Evolutionary conservation across 2,888 invertebrate species (phyloP), one percentile per base, ranked within the genome.

Genomic region (Tubulanus polymorphus): DNA sequence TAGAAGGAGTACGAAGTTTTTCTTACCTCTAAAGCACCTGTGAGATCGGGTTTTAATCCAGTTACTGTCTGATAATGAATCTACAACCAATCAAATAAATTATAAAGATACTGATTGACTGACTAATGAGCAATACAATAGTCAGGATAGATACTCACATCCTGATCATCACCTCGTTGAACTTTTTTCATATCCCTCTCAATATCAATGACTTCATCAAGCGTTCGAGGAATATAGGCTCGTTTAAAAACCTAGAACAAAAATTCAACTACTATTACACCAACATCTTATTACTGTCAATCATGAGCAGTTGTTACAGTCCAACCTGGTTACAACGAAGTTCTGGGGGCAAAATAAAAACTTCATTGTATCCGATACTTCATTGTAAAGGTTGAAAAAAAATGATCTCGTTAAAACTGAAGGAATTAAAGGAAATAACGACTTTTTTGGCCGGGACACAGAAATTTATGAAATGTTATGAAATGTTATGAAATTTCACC

Each of bases 151-250:
- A 15, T 35, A 10, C 64, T 50, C 53, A 72, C 70, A 63, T 69
- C 59, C 6, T 67, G 63, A 32, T 68, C 64, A 10, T 66, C 62
- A 6, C 72, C 72, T 48, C 57, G 57, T 57, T 91, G 89, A 0
- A 88, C 89, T 70, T 89, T 85, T 51, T 82, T 85, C 51, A 92
- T 90, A 77, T 99, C 96, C 29, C 91, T 63, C 58, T 81, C 81
- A 61, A 77, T 79, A 59, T 80, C 69, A 1, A 76, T 76, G 71
- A 92, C 94, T 84, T 97, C 91, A 64, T 88, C 89, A 55, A 99
- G 83, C 63, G 89, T 86, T 75, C 93, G 89, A 0, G 97, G 97
- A 77, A 99, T 99, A 76, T 87, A 97, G 2, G 90, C 86, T 75
- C 89, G 87, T 76, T 93, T 92, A 79, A 97, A 99, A 29, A 76